Conservation (phyloP, 2,797 vertebrate genomes). For the Sebastes diploproa region DNA sequence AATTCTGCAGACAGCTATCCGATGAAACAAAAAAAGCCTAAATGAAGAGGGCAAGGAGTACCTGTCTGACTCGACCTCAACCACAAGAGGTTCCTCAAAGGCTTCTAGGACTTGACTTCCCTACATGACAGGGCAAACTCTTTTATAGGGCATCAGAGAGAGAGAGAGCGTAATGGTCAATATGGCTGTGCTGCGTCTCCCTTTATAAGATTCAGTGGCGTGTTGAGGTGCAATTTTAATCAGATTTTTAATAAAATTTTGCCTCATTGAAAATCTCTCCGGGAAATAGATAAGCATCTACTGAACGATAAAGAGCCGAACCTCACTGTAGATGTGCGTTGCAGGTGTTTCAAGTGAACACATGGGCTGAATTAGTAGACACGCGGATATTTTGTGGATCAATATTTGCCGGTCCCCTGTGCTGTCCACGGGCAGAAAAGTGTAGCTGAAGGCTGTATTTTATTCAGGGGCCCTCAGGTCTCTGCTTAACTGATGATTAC, state of each 20-base stretch:
- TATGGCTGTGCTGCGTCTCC: conserved; percentile 9
- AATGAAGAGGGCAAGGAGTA: conserved; percentile 23
- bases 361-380: conserved; percentile 29
- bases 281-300: conserved; percentile 23
- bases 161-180: conserved; percentile 4
- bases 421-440: conserved; percentile 33
- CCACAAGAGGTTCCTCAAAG: conserved; percentile 3
- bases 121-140: conserved; percentile 13
- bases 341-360: conserved; percentile 18
- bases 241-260: conserved; percentile 62
- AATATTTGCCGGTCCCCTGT: conserved; percentile 43
- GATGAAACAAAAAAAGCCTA: conserved; percentile 8
- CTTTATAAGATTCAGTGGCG: conserved; percentile 25
- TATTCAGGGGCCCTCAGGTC: conserved; percentile 32
- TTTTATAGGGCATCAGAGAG: conserved; percentile 29
- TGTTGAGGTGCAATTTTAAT: conserved; percentile 43
- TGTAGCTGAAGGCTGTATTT: conserved; percentile 38
- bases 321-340: not conserved
- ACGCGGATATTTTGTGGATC: conserved; percentile 42
- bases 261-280: conserved; percentile 38
- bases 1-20: conserved; percentile 8
- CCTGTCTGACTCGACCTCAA: conserved; percentile 35
- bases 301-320: conserved; percentile 22
- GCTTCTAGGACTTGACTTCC: conserved; percentile 1
- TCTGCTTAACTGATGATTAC: conserved; percentile 50